Conservation (phyloP, 2,113 vertebrate genomes). For the Mionectes macconnelli region DNA sequence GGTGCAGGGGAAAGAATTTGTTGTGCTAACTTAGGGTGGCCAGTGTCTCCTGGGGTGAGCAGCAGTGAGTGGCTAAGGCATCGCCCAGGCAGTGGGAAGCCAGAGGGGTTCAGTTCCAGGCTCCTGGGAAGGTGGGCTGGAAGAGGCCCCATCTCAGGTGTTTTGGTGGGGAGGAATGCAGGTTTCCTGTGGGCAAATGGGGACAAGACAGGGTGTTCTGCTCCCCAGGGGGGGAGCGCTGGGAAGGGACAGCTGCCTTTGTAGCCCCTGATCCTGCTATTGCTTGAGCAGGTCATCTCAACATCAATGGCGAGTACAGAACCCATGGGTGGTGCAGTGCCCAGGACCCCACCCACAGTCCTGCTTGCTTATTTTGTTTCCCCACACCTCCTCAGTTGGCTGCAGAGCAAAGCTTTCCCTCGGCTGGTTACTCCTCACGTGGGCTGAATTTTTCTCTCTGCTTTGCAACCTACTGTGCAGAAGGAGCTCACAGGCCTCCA, state of each 20-base stretch:
- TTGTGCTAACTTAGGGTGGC: not conserved
- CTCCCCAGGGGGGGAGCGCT: not conserved
- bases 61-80: not conserved
- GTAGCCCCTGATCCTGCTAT: not conserved
- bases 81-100: not conserved
- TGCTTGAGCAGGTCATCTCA: not conserved
- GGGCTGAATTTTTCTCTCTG: not conserved
- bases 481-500: not conserved
- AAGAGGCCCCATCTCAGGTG: accelerated
- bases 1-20: not conserved
- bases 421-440: not conserved
- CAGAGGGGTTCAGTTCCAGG: accelerated
- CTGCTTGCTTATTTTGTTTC: not conserved
- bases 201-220: not conserved
- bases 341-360: not conserved
- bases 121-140: not conserved
- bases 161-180: not conserved
- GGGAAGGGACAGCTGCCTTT: not conserved
- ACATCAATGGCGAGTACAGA: not conserved
- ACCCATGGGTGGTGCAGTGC: not conserved
- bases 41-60: not conserved
- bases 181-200: accelerated
- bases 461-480: not conserved
- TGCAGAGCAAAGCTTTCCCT: not conserved
- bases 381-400: not conserved